These are phyloP conservation scores for Thalassophryne amazonica DNA, from an alignment of 2,797 vertebrate species.

Conservation along the genomic window DNA sequence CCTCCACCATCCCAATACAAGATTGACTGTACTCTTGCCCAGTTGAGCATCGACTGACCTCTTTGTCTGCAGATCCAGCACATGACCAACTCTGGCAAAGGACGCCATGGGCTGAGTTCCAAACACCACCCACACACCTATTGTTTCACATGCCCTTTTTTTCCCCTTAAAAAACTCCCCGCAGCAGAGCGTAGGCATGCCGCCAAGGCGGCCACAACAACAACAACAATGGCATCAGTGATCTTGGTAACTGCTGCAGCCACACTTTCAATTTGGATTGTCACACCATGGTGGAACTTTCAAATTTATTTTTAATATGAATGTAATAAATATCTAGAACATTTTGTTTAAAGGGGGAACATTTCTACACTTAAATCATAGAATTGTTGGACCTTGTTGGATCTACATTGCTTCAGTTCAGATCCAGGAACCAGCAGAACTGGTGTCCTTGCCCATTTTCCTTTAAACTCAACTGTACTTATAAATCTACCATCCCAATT, in stretches of 20 bases:
- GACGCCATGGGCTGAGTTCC: conserved; percentile 34
- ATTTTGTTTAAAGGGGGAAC: too few species aligned
- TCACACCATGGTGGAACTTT: too few species aligned
- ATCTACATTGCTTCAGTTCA: too few species aligned
- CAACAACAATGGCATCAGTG: conserved; percentile 26
- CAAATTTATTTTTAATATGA: too few species aligned
- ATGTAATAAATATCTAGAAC: too few species aligned
- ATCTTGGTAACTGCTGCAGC: conserved; percentile 10
- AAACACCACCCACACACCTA: conserved; percentile 49
- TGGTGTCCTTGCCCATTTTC: too few species aligned
- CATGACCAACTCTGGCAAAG: conserved; percentile 52
- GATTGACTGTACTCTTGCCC: conserved; percentile 50
- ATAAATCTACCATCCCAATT: too few species aligned
- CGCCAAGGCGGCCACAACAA: conserved; percentile 39
- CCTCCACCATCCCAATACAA: conserved; percentile 11
- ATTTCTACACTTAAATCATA: too few species aligned
- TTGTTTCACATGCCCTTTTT: conserved; percentile 48
- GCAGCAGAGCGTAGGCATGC: conserved; percentile 25
- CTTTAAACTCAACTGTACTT: too few species aligned
- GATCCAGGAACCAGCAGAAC: too few species aligned
- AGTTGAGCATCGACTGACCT: conserved; percentile 44
- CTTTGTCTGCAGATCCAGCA: conserved; percentile 61
- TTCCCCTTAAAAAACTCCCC: conserved; percentile 28
- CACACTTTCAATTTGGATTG: too few species aligned
- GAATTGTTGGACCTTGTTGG: too few species aligned